phyloP scores from a whole-genome alignment of 2,888 invertebrate species.

The Eupithecia inturbata region DNA sequence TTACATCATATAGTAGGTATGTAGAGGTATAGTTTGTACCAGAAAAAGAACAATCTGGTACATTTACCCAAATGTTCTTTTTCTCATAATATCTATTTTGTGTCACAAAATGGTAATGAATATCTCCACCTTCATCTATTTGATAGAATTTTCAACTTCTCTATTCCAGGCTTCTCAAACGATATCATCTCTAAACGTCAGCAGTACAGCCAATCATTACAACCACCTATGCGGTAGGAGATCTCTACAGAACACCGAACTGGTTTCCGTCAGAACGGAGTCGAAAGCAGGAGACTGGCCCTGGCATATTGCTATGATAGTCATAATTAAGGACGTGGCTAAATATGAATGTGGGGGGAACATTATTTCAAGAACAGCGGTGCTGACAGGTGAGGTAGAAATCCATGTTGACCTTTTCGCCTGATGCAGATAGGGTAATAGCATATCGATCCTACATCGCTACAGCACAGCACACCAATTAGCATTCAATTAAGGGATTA shows the following conservation, averaged over 20 bases:
- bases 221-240: conserved; percentile 70
- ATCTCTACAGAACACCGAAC: conserved; percentile 65
- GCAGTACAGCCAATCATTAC: conserved; percentile 46
- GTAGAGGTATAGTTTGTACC: too few species aligned
- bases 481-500: too few species aligned
- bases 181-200: conserved; percentile 57
- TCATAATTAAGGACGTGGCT: conserved; percentile 37
- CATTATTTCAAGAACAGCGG: conserved; percentile 72
- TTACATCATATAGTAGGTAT: too few species aligned
- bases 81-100: background rate
- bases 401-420: background rate
- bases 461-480: too few species aligned
- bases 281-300: conserved; percentile 76
- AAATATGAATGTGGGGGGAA: conserved; percentile 73
- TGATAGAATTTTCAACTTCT: too few species aligned
- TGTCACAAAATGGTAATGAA: background rate
- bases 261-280: conserved; percentile 65
- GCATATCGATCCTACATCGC: too few species aligned
- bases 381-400: conserved; percentile 65
- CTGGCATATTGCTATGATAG: conserved; percentile 74
- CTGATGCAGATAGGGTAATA: background rate
- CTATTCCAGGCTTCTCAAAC: conserved; percentile 58
- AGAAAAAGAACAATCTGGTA: too few species aligned
- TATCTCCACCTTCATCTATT: background rate
- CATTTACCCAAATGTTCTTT: too few species aligned